These are phyloP conservation scores for Chrysaora quinquecirrha DNA, from an alignment of 30 jellyfish, hydroid and myxozoan genomes.

Conservation along the genomic window DNA sequence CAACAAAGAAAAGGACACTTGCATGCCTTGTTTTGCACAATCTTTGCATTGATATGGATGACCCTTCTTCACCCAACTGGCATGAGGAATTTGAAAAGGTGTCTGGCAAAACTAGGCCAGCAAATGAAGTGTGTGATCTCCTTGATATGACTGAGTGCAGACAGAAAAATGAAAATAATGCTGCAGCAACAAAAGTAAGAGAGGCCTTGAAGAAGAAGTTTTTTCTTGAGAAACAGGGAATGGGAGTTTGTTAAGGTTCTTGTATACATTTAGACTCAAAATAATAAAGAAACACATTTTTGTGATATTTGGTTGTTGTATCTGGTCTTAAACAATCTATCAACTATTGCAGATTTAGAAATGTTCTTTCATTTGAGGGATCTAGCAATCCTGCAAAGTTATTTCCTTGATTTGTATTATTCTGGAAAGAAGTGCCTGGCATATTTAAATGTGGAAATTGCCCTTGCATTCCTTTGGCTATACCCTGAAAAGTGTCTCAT, in stretches of 20 bases:
- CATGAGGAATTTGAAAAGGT: background rate
- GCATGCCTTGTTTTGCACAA: slow-evolving; percentile 6
- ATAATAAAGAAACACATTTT: background rate
- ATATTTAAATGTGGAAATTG: background rate
- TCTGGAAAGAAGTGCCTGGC: background rate
- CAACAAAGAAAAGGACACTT: background rate
- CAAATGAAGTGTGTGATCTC: slow-evolving; percentile 8
- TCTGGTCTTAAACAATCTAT: too few relatives aligned
- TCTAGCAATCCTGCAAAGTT: background rate
- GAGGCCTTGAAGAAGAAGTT: slow-evolving; percentile 21
- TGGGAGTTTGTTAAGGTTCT: too few relatives aligned
- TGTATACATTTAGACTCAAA: too few relatives aligned
- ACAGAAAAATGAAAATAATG: background rate
- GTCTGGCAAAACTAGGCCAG: slow-evolving; percentile 23
- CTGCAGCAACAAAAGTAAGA: slow-evolving; percentile 22
- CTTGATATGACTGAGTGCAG: slow-evolving; percentile 35
- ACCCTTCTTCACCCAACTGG: background rate
- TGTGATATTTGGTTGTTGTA: too few relatives aligned
- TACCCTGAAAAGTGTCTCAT: background rate
- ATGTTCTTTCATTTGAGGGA: too few relatives aligned
- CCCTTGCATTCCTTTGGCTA: slow-evolving; percentile 1
- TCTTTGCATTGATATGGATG: slow-evolving; percentile 4
- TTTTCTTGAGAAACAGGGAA: slow-evolving; percentile 24
- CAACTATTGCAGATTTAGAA: too few relatives aligned
- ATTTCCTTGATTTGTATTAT: background rate